Evolutionary conservation across 2,797 vertebrate species (phyloP).

Genomic region (Galaxias olidus): DNA sequence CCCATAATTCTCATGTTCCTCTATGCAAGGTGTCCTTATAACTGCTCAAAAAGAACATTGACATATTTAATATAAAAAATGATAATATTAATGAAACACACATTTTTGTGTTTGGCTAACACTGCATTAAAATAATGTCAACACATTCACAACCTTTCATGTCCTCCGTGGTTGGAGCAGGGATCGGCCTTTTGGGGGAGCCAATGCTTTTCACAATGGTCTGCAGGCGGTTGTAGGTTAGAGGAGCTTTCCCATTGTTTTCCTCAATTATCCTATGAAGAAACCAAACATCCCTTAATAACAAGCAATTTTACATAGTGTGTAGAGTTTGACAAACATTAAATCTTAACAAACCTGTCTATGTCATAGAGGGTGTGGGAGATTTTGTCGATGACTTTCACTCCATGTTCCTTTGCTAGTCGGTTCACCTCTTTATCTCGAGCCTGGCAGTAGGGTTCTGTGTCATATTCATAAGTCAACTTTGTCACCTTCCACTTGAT

Average conservation of each 20-base stretch:
- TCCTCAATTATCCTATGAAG: constrained; percentile 70
- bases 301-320: no score
- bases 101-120: no score
- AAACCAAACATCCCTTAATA: background rate
- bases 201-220: constrained; percentile 60
- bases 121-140: background rate
- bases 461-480: constrained; percentile 75
- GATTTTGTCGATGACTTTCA: constrained; percentile 69
- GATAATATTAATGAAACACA: background rate
- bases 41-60: constrained; percentile 43
- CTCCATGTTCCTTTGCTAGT: constrained; percentile 55
- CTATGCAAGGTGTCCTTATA: constrained; percentile 47
- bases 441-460: constrained; percentile 64
- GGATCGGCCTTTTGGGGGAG: constrained; percentile 58
- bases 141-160: constrained; percentile 58
- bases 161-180: constrained; percentile 56
- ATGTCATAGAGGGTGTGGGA: constrained; percentile 76
- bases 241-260: constrained; percentile 70
- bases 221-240: constrained; percentile 74
- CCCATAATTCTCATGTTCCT: constrained; percentile 48
- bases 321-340: no score
- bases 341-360: constrained; percentile 57
- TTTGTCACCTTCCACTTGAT: constrained; percentile 64
- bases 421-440: constrained; percentile 54
- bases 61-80: background rate